phyloP scores from a whole-genome alignment of 2,113 vertebrate species.

The Eublepharis macularius region DNA sequence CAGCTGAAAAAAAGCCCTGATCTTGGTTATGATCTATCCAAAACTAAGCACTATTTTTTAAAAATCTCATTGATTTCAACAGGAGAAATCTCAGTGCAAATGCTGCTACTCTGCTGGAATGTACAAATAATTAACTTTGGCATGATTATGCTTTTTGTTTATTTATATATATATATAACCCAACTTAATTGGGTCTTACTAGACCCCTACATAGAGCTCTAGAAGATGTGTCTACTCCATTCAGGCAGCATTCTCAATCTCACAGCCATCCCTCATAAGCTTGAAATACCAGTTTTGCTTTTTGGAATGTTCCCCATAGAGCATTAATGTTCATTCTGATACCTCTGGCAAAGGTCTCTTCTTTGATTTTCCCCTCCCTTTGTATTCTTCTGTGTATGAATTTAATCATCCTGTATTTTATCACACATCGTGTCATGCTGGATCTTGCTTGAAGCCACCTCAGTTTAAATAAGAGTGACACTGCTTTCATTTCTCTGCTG shows the following conservation, averaged over 20 bases:
- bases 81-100: no score
- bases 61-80: neutral
- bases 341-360: neutral
- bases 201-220: neutral
- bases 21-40: no score
- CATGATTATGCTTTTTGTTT: no score
- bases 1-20: no score
- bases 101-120: no score
- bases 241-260: neutral
- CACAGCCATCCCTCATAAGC: neutral
- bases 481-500: constrained; percentile 9
- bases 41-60: neutral
- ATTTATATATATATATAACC: no score
- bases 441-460: neutral
- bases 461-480: neutral
- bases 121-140: no score
- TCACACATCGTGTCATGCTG: neutral
- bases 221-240: neutral
- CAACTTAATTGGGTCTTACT: no score
- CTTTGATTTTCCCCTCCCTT: neutral
- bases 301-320: neutral
- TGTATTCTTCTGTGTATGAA: neutral
- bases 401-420: neutral
- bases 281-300: neutral
- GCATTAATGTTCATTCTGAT: neutral